Conservation (phyloP, 1,140 invertebrate species). For the Drosophila bocqueti region DNA sequence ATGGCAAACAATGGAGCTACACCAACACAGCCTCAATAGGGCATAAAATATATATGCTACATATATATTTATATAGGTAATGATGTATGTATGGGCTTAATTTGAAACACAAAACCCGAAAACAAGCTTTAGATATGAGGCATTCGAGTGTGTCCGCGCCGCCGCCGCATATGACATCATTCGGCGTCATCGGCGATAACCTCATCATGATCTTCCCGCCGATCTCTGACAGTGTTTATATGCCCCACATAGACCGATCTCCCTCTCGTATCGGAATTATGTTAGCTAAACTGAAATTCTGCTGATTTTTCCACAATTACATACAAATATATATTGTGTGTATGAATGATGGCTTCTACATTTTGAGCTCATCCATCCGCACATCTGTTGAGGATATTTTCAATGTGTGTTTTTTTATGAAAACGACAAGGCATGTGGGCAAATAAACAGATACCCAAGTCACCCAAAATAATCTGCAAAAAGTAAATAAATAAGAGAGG, state of each 20-base stretch:
- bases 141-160: slow-evolving; percentile 69
- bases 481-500: slow-evolving; percentile 37
- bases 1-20: slow-evolving; percentile 68
- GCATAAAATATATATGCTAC: slow-evolving; percentile 17
- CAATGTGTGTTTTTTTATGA: slow-evolving; percentile 30
- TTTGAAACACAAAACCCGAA: slow-evolving; percentile 71
- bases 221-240: slow-evolving; percentile 33
- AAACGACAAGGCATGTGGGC: slow-evolving; percentile 39
- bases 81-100: slow-evolving; percentile 32
- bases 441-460: slow-evolving; percentile 52
- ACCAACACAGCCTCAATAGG: slow-evolving; percentile 33
- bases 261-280: slow-evolving; percentile 31
- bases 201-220: slow-evolving; percentile 46
- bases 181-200: slow-evolving; percentile 61
- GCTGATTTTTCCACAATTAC: slow-evolving; percentile 47
- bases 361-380: slow-evolving; percentile 52
- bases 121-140: slow-evolving; percentile 62
- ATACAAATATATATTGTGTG: slow-evolving; percentile 2
- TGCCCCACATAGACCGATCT: slow-evolving; percentile 25
- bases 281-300: slow-evolving; percentile 43
- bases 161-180: slow-evolving; percentile 73
- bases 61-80: slow-evolving; percentile 32
- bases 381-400: slow-evolving; percentile 66
- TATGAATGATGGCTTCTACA: slow-evolving; percentile 26
- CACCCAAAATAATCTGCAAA: slow-evolving; percentile 26